phyloP scores from a whole-genome alignment of 2,888 invertebrate genomes.

The Empis stercorea region DNA sequence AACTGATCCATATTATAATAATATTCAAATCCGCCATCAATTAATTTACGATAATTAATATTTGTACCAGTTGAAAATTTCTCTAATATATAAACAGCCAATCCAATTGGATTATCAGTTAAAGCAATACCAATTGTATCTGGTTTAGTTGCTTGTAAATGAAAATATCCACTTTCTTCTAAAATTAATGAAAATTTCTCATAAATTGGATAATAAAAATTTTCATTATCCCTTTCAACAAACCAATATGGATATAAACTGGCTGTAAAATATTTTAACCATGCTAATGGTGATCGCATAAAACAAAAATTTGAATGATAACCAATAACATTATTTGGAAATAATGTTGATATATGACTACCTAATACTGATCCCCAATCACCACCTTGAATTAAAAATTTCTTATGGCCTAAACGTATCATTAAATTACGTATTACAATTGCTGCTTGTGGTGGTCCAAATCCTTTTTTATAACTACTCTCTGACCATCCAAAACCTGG shows the following conservation, averaged over 20 bases:
- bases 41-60: conserved; percentile 37
- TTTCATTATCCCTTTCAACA: conserved; percentile 36
- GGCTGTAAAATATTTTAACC: conserved; percentile 31
- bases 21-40: conserved; percentile 52
- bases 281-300: conserved; percentile 20
- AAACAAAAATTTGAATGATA: conserved; percentile 46
- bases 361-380: conserved; percentile 62
- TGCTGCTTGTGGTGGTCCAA: conserved; percentile 40
- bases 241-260: conserved; percentile 41
- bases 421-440: conserved; percentile 47
- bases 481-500: conserved; percentile 61
- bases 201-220: conserved; percentile 29
- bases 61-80: conserved; percentile 67
- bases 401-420: conserved; percentile 44
- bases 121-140: conserved; percentile 57
- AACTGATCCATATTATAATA: conserved; percentile 39
- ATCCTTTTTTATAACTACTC: conserved; percentile 43
- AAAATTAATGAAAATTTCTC: conserved; percentile 14
- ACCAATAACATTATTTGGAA: conserved; percentile 42
- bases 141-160: conserved; percentile 77
- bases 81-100: conserved; percentile 82
- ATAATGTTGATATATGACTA: conserved; percentile 43
- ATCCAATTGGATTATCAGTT: conserved; percentile 52
- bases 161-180: conserved; percentile 46
- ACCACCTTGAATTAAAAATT: conserved; percentile 54